Base-by-base conservation (phyloP, 2,888 invertebrate genomes). In the Yponomeuta evonymella region DNA sequence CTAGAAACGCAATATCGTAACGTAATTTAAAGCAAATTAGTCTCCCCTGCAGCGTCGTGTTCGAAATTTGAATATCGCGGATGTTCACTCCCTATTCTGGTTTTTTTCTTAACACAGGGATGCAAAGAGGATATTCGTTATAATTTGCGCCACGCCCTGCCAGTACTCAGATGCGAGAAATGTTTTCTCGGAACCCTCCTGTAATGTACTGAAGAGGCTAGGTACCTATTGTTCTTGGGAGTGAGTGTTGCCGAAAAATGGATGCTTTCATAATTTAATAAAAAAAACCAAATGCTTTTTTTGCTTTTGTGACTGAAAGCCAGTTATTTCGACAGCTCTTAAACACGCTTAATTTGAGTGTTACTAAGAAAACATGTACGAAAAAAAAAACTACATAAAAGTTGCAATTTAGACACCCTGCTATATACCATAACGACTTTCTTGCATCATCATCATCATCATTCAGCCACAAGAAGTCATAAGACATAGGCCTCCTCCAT, bases 1-100 rank as follows among this genome's bases (percentile, higher is more conserved):
- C 83, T 82, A 83, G 77, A 79, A 86, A 86, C 79, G 90, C 84
- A 92, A 91, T 92, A 92, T 90, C 88, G 88, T 90, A 90, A 90
- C 86, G 89, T 88, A 92, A 92, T 92, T 91, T 91, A 88, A 92
- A 92, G 89, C 89, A 83, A 92, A 92, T 92, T 92, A 92, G 91
- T 86, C 84, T 85, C 90, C 91, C 92, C 88, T 85, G 84, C 85
- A 74, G 81, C 79, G 51, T 58, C 51, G 51, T 58, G 83, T 81
- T 81, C 78, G 80, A 82, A 88, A 91, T 92, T 92, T 92, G 88
- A 90, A 91, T 90, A 89, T 84, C 79, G 79, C 79, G 82, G 73
- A 84, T 82, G 83, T 89, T 84, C 83, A 82, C 87, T 84, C 90
- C 90, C 89, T 82, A 83, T 83, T 81, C 76, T 77, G 83, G 81